A percentile compares a stretch with the other conserved stretches of the same genome.
Evolutionary conservation across 2,888 invertebrate genomes (phyloP).

Genomic region (Polyommatus iphigenia): DNA sequence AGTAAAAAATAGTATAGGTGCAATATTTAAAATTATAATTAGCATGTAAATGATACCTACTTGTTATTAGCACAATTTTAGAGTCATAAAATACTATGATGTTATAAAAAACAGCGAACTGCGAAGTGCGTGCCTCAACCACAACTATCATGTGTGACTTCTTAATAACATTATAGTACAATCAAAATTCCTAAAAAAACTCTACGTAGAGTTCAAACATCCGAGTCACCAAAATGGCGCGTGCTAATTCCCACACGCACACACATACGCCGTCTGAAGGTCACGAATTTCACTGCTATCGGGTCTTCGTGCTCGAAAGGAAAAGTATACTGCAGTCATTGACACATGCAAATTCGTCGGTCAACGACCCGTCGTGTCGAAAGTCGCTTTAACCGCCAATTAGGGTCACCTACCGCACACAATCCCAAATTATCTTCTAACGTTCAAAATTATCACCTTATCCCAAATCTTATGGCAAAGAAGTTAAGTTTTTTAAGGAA

Average conservation of each 20-base stretch:
- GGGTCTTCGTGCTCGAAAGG: slow-evolving; percentile 55
- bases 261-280: slow-evolving; percentile 40
- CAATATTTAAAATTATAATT: too few species aligned
- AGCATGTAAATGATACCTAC: too few species aligned
- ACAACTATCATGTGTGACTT: too few species aligned
- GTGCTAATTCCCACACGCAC: slow-evolving; percentile 12
- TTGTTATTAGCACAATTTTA: too few species aligned
- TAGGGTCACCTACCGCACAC: slow-evolving; percentile 52
- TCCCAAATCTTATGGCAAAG: neutral
- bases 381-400: slow-evolving; percentile 68
- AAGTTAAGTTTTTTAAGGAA: too few species aligned
- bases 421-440: slow-evolving; percentile 32
- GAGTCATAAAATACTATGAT: too few species aligned
- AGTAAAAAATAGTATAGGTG: too few species aligned
- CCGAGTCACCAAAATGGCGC: neutral
- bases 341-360: slow-evolving; percentile 78
- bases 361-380: slow-evolving; percentile 77
- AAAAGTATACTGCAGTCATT: slow-evolving; percentile 77
- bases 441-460: neutral
- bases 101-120: too few species aligned
- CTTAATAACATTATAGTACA: neutral
- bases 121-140: too few species aligned
- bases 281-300: slow-evolving; percentile 48
- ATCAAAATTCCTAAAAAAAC: neutral
- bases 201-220: neutral